These are phyloP conservation scores for Nymphalis c-album DNA, from an alignment of 2,888 invertebrate species.

Conservation along the genomic window DNA sequence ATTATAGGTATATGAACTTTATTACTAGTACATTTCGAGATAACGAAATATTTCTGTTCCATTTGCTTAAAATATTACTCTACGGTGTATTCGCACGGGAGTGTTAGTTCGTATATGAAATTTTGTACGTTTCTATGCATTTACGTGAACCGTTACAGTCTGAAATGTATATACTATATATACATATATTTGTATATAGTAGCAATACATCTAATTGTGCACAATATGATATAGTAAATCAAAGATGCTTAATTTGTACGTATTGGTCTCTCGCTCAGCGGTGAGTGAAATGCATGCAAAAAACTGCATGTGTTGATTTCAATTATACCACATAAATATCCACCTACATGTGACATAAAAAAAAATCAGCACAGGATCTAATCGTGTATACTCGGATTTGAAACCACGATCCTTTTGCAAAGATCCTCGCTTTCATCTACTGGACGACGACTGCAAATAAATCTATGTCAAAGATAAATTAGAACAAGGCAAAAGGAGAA, in stretches of 20 bases:
- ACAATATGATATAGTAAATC: too few relatives aligned
- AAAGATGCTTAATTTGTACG: too few relatives aligned
- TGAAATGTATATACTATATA: not conserved
- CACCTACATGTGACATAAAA: too few relatives aligned
- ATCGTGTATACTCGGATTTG: too few relatives aligned
- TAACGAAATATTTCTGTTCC: conserved; percentile 4
- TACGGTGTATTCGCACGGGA: not conserved
- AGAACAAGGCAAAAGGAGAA: not conserved
- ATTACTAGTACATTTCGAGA: not conserved
- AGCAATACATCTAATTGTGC: not conserved
- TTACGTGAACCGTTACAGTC: not conserved
- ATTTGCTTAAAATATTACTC: conserved; percentile 11
- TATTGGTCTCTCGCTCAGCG: too few relatives aligned
- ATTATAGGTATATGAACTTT: not conserved
- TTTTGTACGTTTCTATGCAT: not conserved
- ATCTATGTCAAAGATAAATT: not conserved
- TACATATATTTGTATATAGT: not conserved
- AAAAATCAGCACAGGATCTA: too few relatives aligned
- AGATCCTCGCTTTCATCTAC: too few relatives aligned
- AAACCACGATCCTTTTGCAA: too few relatives aligned
- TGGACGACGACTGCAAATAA: too few relatives aligned
- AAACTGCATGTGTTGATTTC: too few relatives aligned
- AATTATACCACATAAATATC: too few relatives aligned
- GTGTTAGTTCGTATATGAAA: not conserved
- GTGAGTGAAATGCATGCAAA: too few relatives aligned